Evolutionary conservation across 1,140 invertebrate species (phyloP).

Genomic region (Catajapyx aquilonaris): DNA sequence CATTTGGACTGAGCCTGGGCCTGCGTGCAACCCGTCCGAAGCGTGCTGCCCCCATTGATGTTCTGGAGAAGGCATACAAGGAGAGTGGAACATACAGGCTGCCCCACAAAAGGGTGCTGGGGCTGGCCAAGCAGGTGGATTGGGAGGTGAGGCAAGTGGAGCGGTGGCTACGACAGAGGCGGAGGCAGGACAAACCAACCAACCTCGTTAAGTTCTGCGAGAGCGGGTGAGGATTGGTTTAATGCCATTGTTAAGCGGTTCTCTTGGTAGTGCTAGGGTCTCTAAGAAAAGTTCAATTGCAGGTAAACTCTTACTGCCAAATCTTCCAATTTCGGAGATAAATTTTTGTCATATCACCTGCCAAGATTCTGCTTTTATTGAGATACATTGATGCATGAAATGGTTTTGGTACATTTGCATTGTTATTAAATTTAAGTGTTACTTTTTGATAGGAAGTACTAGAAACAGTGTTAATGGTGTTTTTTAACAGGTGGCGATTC

Average conservation of each 20-base stretch:
- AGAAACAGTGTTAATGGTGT: too few species aligned
- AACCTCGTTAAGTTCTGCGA: slow-evolving; percentile 83
- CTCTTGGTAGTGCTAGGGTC: too few species aligned
- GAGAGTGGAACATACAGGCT: slow-evolving; percentile 41
- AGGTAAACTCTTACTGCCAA: too few species aligned
- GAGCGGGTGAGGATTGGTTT: slow-evolving; percentile 34
- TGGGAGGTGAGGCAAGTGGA: slow-evolving; percentile 73
- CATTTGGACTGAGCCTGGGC: slow-evolving; percentile 48
- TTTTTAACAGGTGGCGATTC: slow-evolving; percentile 52
- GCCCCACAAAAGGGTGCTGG: slow-evolving; percentile 48
- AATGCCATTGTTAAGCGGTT: too few species aligned
- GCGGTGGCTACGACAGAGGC: slow-evolving; percentile 64
- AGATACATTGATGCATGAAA: too few species aligned
- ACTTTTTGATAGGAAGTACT: too few species aligned
- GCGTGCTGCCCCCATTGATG: slow-evolving; percentile 39
- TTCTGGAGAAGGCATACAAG: slow-evolving; percentile 48
- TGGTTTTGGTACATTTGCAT: too few species aligned
- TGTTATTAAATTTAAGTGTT: too few species aligned
- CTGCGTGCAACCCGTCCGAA: slow-evolving; percentile 55
- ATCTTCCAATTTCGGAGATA: too few species aligned
- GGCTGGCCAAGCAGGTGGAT: slow-evolving; percentile 65
- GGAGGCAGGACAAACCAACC: slow-evolving; percentile 63
- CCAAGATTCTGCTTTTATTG: too few species aligned
- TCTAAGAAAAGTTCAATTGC: too few species aligned
- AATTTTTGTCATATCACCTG: too few species aligned